These are phyloP conservation scores for Malurus leucopterus DNA, from an alignment of 2,797 vertebrate species.

Conservation along the genomic window DNA sequence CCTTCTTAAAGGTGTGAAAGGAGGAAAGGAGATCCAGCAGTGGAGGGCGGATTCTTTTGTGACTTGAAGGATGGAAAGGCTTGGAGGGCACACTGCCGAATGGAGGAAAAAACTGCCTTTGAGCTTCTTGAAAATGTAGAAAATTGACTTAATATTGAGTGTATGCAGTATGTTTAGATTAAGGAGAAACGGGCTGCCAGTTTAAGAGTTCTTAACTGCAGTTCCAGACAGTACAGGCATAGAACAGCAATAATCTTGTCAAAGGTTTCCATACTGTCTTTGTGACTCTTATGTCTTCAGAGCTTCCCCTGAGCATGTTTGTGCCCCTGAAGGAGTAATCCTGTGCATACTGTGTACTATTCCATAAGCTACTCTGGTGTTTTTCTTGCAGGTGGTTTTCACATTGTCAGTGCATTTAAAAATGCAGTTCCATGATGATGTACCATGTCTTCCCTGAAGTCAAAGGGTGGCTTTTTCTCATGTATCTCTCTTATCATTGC, in stretches of 20 bases:
- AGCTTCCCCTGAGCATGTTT: neutral
- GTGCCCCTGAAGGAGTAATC: neutral
- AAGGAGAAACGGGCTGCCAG: neutral
- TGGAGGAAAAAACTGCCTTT: neutral
- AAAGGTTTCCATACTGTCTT: neutral
- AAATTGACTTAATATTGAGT: neutral
- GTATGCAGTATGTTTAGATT: neutral
- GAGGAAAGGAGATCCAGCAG: neutral
- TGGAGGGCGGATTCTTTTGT: neutral
- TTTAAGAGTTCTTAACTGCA: neutral
- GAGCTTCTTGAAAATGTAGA: neutral
- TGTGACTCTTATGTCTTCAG: neutral
- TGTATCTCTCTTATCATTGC: neutral
- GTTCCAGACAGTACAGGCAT: neutral
- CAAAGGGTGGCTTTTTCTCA: neutral
- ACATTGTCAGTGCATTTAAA: neutral
- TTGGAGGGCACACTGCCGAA: neutral
- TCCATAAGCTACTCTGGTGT: neutral
- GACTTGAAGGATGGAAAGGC: neutral
- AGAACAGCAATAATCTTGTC: neutral
- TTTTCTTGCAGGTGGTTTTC: neutral
- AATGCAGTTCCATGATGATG: neutral
- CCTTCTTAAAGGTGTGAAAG: neutral
- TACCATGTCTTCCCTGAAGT: neutral
- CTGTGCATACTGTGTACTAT: neutral